A percentile compares a stretch with the other conserved stretches of the same genome.
phyloP scores from a whole-genome alignment of 1,140 invertebrate genomes.

The Bombus affinis region DNA sequence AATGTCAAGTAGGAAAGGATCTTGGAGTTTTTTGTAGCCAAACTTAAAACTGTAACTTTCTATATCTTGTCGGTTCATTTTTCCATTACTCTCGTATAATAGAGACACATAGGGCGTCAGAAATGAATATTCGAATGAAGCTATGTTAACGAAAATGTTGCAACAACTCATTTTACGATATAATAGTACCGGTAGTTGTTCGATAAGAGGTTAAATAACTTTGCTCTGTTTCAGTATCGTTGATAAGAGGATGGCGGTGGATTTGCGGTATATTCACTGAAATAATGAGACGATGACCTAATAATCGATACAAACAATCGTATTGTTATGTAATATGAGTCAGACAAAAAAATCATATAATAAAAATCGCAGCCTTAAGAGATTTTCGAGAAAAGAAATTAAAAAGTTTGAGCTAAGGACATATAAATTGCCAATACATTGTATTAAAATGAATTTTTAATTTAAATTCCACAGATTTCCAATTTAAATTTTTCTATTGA shows the following conservation, averaged over 20 bases:
- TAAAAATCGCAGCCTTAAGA: neutral
- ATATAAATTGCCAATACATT: neutral
- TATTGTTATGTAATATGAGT: constrained; percentile 3
- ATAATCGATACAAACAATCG: constrained; percentile 37
- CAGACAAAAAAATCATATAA: neutral
- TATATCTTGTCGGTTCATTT: neutral
- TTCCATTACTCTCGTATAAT: neutral
- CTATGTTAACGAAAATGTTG: neutral
- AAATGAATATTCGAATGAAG: neutral
- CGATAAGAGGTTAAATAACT: constrained; percentile 53
- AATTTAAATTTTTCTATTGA: too few relatives aligned
- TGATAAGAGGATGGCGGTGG: constrained; percentile 31
- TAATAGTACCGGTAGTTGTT: constrained; percentile 39
- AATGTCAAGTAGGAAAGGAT: constrained; percentile 26
- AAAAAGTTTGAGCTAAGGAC: neutral
- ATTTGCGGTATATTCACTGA: neutral
- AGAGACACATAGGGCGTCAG: too few relatives aligned
- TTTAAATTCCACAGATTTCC: too few relatives aligned
- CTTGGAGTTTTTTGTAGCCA: neutral
- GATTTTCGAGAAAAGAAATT: neutral
- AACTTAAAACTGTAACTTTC: neutral
- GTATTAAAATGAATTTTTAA: neutral
- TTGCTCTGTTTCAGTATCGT: constrained; percentile 6
- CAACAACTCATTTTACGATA: constrained; percentile 13
- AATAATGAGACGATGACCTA: constrained; percentile 34